A percentile compares a stretch with the other conserved stretches of the same genome.
phyloP scores from a whole-genome alignment of 1,140 invertebrate genomes.

The Notospermus geniculatus region DNA sequence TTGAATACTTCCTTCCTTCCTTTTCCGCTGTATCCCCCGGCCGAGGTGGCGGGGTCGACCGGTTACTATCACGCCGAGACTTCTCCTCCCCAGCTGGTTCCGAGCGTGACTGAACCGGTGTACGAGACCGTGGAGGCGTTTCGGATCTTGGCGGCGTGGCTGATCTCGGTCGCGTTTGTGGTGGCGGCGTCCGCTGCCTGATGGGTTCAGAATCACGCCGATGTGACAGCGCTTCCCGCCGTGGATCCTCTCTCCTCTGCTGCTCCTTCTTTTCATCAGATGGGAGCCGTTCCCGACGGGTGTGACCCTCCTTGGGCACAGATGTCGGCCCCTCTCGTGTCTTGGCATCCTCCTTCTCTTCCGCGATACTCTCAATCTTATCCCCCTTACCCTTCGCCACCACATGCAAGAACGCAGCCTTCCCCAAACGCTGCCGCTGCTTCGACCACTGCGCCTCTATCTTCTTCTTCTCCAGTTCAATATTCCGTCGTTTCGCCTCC shows the following conservation, averaged over 20 bases:
- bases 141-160: not conserved
- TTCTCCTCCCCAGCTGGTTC: not conserved
- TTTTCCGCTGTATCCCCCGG: not conserved
- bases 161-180: not conserved
- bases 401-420: conserved; percentile 84
- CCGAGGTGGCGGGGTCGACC: not conserved
- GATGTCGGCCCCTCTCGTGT: not conserved
- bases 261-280: not conserved
- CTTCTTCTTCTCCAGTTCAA: conserved; percentile 59
- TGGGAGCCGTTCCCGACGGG: not conserved
- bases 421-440: conserved; percentile 82
- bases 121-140: not conserved
- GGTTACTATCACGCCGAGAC: not conserved
- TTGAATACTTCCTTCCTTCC: not conserved
- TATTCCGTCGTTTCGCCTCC: conserved; percentile 73
- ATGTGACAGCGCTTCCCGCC: not conserved
- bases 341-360: not conserved
- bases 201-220: not conserved
- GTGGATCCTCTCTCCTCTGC: not conserved
- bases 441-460: conserved; percentile 84
- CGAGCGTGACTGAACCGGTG: not conserved
- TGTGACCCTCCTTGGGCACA: not conserved
- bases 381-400: conserved; percentile 68
- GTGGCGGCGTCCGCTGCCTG: too few relatives aligned
- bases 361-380: conserved; percentile 9